These are phyloP conservation scores for Magallana angulata DNA, from an alignment of 1,140 invertebrate species.

Conservation along the genomic window DNA sequence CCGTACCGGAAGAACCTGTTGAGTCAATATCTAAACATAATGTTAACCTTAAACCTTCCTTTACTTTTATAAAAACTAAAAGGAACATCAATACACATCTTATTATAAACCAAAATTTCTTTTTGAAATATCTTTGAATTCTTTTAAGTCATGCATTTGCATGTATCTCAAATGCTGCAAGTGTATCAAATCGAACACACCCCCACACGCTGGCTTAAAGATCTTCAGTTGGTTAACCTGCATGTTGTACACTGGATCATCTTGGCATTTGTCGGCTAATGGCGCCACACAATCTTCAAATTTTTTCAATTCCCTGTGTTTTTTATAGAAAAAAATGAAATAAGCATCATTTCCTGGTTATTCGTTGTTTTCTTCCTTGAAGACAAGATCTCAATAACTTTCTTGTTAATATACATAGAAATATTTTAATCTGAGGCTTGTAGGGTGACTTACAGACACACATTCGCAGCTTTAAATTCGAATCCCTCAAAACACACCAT, in stretches of 20 bases:
- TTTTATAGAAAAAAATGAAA: background rate
- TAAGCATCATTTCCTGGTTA: background rate
- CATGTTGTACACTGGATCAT: background rate
- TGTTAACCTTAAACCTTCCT: no score
- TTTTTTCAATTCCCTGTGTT: background rate
- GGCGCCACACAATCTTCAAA: background rate
- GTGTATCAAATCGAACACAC: background rate
- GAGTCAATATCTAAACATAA: no score
- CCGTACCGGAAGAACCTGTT: no score
- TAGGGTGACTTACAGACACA: background rate
- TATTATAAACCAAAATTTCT: no score
- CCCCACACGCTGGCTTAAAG: background rate
- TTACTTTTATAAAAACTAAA: no score
- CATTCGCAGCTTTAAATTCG: background rate
- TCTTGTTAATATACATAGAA: background rate
- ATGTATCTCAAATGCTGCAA: no score
- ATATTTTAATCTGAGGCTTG: background rate
- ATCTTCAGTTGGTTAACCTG: background rate
- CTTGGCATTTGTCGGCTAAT: background rate
- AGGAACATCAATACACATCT: no score
- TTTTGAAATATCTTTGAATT: no score
- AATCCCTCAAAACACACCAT: background rate
- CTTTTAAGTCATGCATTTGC: no score
- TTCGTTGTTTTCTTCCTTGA: background rate
- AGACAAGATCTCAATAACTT: no score